Percentiles rank a stretch among this genome's conserved stretches.
phyloP scores from a whole-genome alignment of 2,888 invertebrate species.

The Neocrepidodera transversa region DNA sequence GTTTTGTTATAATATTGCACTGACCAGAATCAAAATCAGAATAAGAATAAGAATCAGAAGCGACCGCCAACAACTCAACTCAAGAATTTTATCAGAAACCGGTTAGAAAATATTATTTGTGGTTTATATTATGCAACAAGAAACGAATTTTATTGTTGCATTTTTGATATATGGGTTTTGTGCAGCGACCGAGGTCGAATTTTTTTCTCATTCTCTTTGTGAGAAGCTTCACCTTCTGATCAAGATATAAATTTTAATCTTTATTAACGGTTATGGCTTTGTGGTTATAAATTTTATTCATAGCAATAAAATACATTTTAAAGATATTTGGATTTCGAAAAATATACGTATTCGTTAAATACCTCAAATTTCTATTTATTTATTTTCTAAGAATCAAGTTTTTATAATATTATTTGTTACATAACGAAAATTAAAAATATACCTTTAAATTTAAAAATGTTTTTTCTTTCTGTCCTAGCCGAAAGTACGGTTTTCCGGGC shows the following conservation, averaged over 20 bases:
- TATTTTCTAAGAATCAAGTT: no score
- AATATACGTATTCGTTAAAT: no score
- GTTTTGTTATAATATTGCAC: constrained; percentile 26
- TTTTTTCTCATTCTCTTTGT: background rate
- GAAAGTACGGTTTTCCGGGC: no score
- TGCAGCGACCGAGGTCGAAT: constrained; percentile 2
- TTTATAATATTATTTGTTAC: no score
- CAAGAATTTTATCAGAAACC: constrained; percentile 39
- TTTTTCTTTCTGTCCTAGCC: no score
- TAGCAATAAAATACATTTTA: no score
- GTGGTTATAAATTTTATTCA: constrained; percentile 3
- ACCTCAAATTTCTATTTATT: no score
- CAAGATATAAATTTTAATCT: constrained; percentile 15
- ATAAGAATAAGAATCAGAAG: background rate
- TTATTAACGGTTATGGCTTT: constrained; percentile 8
- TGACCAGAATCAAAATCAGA: background rate
- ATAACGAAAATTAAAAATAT: no score
- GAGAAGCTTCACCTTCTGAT: background rate
- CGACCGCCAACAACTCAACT: background rate
- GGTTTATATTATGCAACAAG: constrained; percentile 37
- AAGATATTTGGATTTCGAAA: no score
- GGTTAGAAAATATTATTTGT: constrained; percentile 32
- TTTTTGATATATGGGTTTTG: constrained; percentile 19
- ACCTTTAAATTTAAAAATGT: no score
- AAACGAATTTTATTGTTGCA: constrained; percentile 39